Percentiles rank a stretch among this genome's conserved stretches.
These are phyloP conservation scores for Alouatta palliata DNA, from an alignment of 2,113 vertebrate species.

Conservation along the genomic window DNA sequence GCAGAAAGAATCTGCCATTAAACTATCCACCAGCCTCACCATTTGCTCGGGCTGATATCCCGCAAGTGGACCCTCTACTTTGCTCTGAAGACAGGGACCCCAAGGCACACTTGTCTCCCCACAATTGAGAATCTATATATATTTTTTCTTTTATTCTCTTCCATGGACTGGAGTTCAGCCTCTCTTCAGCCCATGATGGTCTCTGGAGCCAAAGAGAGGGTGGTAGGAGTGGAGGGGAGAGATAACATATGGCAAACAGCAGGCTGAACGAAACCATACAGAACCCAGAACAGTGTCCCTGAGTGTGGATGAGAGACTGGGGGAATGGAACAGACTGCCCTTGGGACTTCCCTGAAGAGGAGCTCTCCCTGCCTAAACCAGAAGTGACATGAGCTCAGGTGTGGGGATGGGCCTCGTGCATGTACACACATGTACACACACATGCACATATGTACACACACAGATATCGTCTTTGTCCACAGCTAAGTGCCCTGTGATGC, in stretches of 20 bases:
- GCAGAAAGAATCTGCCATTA: not conserved
- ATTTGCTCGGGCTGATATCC: not conserved
- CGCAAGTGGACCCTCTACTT: too few species aligned
- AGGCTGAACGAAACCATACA: too few species aligned
- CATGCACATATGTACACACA: accelerated
- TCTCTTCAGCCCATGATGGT: not conserved
- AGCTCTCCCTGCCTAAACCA: not conserved
- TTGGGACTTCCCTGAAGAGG: not conserved
- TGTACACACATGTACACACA: accelerated
- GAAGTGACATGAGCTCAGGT: not conserved
- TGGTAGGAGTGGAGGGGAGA: not conserved
- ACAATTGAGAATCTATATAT: not conserved
- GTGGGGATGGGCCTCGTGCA: not conserved
- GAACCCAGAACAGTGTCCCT: too few species aligned
- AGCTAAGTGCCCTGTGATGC: too few species aligned
- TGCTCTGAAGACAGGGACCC: not conserved
- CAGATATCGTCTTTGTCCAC: not conserved
- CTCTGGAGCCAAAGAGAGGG: not conserved
- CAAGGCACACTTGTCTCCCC: accelerated
- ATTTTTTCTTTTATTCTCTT: not conserved
- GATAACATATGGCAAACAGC: not conserved
- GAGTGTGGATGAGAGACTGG: not conserved
- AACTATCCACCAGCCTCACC: accelerated
- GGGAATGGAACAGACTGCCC: not conserved
- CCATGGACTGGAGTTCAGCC: not conserved